phyloP scores from a whole-genome alignment of 2,888 invertebrate species.

The Clanis bilineata region DNA sequence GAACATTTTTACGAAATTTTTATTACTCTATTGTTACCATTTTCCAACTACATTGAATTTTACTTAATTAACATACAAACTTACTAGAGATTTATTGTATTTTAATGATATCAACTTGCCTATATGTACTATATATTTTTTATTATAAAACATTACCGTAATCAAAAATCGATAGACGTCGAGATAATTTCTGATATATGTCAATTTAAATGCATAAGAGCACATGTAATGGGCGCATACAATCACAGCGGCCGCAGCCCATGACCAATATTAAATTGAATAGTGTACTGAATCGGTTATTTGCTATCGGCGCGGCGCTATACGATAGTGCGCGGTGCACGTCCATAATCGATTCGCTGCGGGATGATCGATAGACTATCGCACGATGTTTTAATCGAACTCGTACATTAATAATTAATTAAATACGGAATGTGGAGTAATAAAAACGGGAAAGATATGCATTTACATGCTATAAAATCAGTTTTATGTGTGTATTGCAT shows the following conservation, averaged over 20 bases:
- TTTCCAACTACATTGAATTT: too few species aligned
- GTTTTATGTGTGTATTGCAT: not conserved
- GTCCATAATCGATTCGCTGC: slow-evolving; percentile 56
- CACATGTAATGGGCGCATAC: slow-evolving; percentile 42
- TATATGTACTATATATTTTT: not conserved
- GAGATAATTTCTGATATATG: slow-evolving; percentile 59
- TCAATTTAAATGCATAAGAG: slow-evolving; percentile 60
- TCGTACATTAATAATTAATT: slow-evolving; percentile 15
- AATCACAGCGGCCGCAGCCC: slow-evolving; percentile 57
- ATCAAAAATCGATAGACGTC: not conserved
- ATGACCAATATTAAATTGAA: slow-evolving; percentile 71
- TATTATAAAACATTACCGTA: not conserved
- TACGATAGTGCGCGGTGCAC: slow-evolving; percentile 50
- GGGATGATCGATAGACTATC: slow-evolving; percentile 53
- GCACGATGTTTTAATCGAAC: slow-evolving; percentile 18
- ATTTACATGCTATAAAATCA: not conserved
- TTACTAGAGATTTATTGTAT: not conserved
- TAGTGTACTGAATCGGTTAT: slow-evolving; percentile 50
- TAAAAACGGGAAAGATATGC: not conserved
- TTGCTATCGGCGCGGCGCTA: slow-evolving; percentile 46
- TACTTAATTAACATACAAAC: not conserved
- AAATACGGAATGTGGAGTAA: not conserved
- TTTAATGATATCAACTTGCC: not conserved
- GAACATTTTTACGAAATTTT: too few species aligned
- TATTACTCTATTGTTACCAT: too few species aligned